A percentile compares a stretch with the other conserved stretches of the same genome.
phyloP scores from a whole-genome alignment of 2,888 invertebrate genomes.

The Lycia hirtaria region DNA sequence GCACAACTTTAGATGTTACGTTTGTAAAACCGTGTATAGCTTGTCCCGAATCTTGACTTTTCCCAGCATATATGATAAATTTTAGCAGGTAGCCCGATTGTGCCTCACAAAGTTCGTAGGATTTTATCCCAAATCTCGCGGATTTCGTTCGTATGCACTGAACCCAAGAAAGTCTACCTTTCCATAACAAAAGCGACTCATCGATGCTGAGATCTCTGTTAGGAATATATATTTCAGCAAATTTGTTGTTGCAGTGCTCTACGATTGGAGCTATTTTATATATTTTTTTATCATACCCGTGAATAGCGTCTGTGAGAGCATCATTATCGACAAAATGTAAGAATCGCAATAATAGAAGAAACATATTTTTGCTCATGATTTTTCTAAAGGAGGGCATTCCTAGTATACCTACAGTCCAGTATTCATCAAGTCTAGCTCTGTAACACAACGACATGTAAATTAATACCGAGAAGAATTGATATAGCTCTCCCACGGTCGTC shows the following conservation, averaged over 20 bases:
- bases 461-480: conserved; percentile 29
- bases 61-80: conserved; percentile 22
- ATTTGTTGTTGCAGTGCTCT: conserved; percentile 36
- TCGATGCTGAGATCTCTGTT: conserved; percentile 33
- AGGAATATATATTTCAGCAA: conserved; percentile 26
- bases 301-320: conserved; percentile 13
- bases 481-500: conserved; percentile 26
- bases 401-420: conserved; percentile 35
- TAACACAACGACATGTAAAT: conserved; percentile 33
- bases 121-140: conserved; percentile 38
- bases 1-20: conserved; percentile 38
- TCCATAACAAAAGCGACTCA: conserved; percentile 43
- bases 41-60: conserved; percentile 17
- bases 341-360: conserved; percentile 31
- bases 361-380: conserved; percentile 36
- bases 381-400: conserved; percentile 38
- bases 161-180: conserved; percentile 36
- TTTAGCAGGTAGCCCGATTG: conserved; percentile 34
- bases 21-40: conserved; percentile 33
- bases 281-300: conserved; percentile 31
- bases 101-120: conserved; percentile 39
- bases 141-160: conserved; percentile 41
- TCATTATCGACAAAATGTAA: conserved; percentile 40
- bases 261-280: conserved; percentile 34
- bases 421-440: conserved; percentile 32